Conservation (phyloP, 2,113 vertebrate genomes). For the Lagopus leucura region DNA sequence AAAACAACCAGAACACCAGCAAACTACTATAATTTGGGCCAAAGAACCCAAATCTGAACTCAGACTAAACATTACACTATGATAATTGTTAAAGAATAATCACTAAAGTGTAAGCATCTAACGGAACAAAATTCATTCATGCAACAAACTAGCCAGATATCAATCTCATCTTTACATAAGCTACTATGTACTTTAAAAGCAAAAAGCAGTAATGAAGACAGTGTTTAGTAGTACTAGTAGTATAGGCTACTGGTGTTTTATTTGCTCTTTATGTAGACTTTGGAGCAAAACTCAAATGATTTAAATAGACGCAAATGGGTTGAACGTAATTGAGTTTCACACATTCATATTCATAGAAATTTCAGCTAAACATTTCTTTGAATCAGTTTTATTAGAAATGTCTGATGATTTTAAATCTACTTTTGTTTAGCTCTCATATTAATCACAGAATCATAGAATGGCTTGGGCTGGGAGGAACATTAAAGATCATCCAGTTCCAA, state of each 20-base stretch:
- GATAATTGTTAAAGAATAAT: not conserved
- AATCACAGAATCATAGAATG: not conserved
- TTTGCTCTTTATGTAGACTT: not conserved
- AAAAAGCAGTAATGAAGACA: not conserved
- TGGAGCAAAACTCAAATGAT: not conserved
- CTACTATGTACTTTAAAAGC: not conserved
- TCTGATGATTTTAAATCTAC: not conserved
- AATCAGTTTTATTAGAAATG: not conserved
- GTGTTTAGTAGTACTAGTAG: not conserved
- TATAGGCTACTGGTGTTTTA: not conserved
- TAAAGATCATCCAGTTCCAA: too few species aligned
- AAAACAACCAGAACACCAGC: not conserved
- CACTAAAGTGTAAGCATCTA: not conserved
- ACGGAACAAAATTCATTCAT: not conserved
- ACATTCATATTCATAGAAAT: not conserved
- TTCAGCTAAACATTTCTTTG: not conserved
- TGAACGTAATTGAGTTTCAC: not conserved
- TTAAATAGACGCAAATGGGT: not conserved
- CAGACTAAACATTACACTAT: not conserved
- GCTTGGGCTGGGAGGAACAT: too few species aligned
- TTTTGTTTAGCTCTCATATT: not conserved
- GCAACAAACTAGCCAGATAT: not conserved
- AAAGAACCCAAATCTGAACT: not conserved
- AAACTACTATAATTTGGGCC: not conserved
- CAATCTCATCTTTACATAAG: not conserved